Percentiles rank a stretch among this genome's conserved stretches.
phyloP scores from a whole-genome alignment of 1,140 invertebrate genomes.

The Hormaphis cornu region DNA sequence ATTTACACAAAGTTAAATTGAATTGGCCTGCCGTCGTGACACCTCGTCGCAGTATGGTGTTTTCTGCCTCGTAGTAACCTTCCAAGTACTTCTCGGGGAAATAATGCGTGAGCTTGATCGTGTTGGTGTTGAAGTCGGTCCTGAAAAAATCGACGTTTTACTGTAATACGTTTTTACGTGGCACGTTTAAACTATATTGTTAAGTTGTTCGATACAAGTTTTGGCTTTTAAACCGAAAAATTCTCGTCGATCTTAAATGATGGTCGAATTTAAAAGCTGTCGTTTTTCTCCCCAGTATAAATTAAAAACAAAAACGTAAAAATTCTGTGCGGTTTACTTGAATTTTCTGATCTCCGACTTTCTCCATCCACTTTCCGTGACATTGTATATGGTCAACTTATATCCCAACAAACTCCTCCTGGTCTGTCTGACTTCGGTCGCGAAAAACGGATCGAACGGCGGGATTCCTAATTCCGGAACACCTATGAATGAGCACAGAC shows the following conservation, averaged over 20 bases:
- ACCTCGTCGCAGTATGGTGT: slow-evolving; percentile 49
- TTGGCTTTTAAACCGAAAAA: no score
- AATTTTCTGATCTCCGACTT: slow-evolving; percentile 65
- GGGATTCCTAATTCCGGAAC: slow-evolving; percentile 58
- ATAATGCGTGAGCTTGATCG: slow-evolving; percentile 63
- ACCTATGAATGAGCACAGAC: slow-evolving; percentile 44
- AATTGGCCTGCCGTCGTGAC: slow-evolving; percentile 56
- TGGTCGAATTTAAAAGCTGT: no score
- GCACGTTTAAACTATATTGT: no score
- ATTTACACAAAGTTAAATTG: slow-evolving; percentile 61
- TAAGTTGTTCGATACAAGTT: no score
- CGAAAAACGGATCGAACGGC: slow-evolving; percentile 68
- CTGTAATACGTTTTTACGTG: not conserved
- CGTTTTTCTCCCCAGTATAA: no score
- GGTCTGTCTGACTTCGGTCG: slow-evolving; percentile 53
- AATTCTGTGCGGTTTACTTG: no score
- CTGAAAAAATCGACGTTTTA: slow-evolving; percentile 44
- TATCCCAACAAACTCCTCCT: slow-evolving; percentile 56
- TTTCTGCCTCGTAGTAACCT: slow-evolving; percentile 59
- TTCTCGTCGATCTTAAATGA: no score
- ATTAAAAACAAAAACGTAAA: no score
- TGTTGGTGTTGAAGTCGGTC: slow-evolving; percentile 52
- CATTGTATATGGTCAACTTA: slow-evolving; percentile 57
- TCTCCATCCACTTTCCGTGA: slow-evolving; percentile 66
- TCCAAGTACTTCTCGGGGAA: slow-evolving; percentile 66